Evolutionary conservation across 1,140 invertebrate genomes (phyloP).

Genomic region (Zaprionus tsacasi): DNA sequence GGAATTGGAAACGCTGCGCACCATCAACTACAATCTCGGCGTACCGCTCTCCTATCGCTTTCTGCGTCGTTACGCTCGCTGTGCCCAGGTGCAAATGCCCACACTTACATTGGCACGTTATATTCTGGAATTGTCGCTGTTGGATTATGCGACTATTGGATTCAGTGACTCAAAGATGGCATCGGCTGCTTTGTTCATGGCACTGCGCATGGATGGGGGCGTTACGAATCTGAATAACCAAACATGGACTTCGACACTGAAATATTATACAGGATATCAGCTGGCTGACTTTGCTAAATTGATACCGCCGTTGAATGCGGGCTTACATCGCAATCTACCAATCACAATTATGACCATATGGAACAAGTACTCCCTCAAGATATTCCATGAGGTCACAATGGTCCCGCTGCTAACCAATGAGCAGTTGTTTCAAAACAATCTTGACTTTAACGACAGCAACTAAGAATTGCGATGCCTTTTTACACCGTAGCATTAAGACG

Average conservation of each 20-base stretch:
- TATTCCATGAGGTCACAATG: conserved; percentile 94
- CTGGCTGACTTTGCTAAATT: conserved; percentile 90
- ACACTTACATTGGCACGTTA: conserved; percentile 96
- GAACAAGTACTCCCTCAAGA: conserved; percentile 97
- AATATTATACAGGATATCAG: conserved; percentile 94
- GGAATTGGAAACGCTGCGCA: conserved; percentile 94
- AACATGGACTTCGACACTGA: conserved; percentile 90
- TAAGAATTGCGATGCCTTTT: conserved; percentile 9
- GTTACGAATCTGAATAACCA: conserved; percentile 60
- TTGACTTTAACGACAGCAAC: conserved; percentile 66
- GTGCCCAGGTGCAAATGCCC: conserved; percentile 94
- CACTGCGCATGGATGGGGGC: conserved; percentile 92
- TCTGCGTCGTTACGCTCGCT: conserved; percentile 96
- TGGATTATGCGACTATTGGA: conserved; percentile 94
- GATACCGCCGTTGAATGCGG: conserved; percentile 90
- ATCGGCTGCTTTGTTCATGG: conserved; percentile 93
- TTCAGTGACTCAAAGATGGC: conserved; percentile 95
- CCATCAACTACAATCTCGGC: conserved; percentile 95
- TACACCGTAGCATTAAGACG: conserved; percentile 25
- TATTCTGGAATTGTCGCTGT: conserved; percentile 95
- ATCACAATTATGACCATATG: conserved; percentile 92
- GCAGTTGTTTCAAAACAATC: conserved; percentile 73
- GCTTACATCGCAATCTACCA: conserved; percentile 90
- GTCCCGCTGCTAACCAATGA: conserved; percentile 86
- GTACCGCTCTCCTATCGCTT: conserved; percentile 98